Conservation (phyloP, 2,888 invertebrate genomes). For the Mechanitis messenoides region DNA sequence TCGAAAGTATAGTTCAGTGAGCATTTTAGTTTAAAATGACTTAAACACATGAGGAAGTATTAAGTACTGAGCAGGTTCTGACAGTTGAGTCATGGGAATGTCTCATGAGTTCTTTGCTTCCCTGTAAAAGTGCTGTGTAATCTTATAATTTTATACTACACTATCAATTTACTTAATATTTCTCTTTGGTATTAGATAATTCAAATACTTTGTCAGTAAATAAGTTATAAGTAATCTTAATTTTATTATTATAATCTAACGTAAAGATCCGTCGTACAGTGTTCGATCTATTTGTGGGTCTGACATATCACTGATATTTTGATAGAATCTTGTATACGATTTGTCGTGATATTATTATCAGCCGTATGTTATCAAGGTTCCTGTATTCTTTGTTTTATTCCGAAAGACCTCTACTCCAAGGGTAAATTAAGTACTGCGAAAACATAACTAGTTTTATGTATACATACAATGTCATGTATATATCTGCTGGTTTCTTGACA, state of each 20-base stretch:
- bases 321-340: slow-evolving; percentile 1
- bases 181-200: neutral
- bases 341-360: slow-evolving; percentile 16
- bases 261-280: slow-evolving; percentile 17
- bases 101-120: slow-evolving; percentile 1
- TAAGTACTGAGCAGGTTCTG: neutral
- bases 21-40: slow-evolving; percentile 1
- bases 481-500: neutral
- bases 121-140: slow-evolving; percentile 2
- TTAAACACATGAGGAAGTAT: neutral
- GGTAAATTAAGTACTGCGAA: slow-evolving; percentile 13
- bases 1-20: neutral
- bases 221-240: neutral
- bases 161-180: too few species aligned
- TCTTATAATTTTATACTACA: neutral
- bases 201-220: slow-evolving; percentile 9
- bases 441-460: slow-evolving; percentile 1
- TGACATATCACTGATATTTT: slow-evolving; percentile 22
- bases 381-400: slow-evolving; percentile 12
- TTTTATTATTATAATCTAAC: slow-evolving; percentile 3
- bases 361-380: slow-evolving; percentile 1
- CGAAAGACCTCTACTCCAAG: slow-evolving; percentile 17
- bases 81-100: slow-evolving; percentile 2
- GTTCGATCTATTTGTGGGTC: slow-evolving; percentile 30
- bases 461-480: slow-evolving; percentile 1